Conservation (phyloP, 2,888 invertebrate genomes). For the Mythimna vitellina region DNA sequence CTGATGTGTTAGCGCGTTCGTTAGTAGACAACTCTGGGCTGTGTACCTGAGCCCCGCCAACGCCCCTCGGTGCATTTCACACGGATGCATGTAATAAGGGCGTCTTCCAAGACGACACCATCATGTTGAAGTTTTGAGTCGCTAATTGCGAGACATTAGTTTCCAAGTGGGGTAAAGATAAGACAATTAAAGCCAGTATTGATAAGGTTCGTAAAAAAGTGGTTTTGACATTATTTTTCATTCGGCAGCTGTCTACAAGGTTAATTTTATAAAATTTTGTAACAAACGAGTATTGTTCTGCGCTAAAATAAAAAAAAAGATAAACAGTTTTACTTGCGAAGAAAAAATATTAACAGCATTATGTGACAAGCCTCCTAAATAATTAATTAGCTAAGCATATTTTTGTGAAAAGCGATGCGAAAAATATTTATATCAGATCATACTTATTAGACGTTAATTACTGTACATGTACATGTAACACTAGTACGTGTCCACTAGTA, state of each 20-base stretch:
- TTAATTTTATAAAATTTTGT: slow-evolving; percentile 8
- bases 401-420: slow-evolving; percentile 13
- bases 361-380: slow-evolving; percentile 10
- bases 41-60: slow-evolving; percentile 89
- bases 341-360: not conserved
- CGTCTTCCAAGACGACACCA: slow-evolving; percentile 86
- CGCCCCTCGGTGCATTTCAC: slow-evolving; percentile 83
- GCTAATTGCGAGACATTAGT: slow-evolving; percentile 47
- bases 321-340: not conserved
- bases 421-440: slow-evolving; percentile 8
- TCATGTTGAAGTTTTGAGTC: slow-evolving; percentile 85
- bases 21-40: slow-evolving; percentile 89
- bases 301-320: not conserved
- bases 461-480: slow-evolving; percentile 5
- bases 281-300: slow-evolving; percentile 2
- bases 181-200: slow-evolving; percentile 56
- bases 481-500: not conserved
- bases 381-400: slow-evolving; percentile 20
- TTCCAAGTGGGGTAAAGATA: slow-evolving; percentile 50
- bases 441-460: slow-evolving; percentile 12
- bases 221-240: slow-evolving; percentile 18
- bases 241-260: slow-evolving; percentile 15
- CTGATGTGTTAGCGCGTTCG: slow-evolving; percentile 88
- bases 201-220: slow-evolving; percentile 47
- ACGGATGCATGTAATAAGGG: slow-evolving; percentile 83